Evolutionary conservation across 2,888 invertebrate species (phyloP).

Genomic region (Calephelis perditalis): DNA sequence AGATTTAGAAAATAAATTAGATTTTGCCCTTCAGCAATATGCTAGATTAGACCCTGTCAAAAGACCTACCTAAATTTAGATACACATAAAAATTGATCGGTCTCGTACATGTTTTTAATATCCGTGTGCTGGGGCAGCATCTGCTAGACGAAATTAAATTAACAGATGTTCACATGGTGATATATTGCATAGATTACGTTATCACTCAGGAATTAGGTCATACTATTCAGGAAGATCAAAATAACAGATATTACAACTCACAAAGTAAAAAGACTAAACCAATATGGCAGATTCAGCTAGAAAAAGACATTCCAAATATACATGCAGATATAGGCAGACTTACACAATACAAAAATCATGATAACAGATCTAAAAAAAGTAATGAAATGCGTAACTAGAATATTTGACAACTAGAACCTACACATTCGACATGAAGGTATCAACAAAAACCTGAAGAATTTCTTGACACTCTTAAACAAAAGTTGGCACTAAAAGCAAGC

Average conservation of each 20-base stretch:
- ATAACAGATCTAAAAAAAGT: background rate
- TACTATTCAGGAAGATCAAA: background rate
- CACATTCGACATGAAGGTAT: background rate
- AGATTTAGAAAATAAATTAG: background rate
- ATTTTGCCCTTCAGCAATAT: background rate
- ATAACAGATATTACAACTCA: background rate
- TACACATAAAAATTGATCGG: background rate
- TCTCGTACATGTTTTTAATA: background rate
- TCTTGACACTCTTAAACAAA: slow-evolving; percentile 28
- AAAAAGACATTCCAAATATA: background rate
- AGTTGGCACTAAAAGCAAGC: slow-evolving; percentile 23
- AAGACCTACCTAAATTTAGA: background rate
- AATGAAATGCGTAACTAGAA: background rate
- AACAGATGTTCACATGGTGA: background rate
- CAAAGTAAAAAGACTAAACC: background rate
- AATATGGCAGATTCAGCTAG: background rate
- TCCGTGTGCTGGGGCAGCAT: background rate
- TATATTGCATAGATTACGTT: background rate
- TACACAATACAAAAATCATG: background rate
- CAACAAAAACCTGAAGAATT: slow-evolving; percentile 24
- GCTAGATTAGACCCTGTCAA: background rate
- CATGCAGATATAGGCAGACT: background rate
- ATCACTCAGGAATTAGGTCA: background rate
- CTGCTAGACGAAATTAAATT: background rate
- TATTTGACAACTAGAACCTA: background rate